Evolutionary conservation across 2,888 invertebrate species (phyloP).

Genomic region (Philereme transversata): DNA sequence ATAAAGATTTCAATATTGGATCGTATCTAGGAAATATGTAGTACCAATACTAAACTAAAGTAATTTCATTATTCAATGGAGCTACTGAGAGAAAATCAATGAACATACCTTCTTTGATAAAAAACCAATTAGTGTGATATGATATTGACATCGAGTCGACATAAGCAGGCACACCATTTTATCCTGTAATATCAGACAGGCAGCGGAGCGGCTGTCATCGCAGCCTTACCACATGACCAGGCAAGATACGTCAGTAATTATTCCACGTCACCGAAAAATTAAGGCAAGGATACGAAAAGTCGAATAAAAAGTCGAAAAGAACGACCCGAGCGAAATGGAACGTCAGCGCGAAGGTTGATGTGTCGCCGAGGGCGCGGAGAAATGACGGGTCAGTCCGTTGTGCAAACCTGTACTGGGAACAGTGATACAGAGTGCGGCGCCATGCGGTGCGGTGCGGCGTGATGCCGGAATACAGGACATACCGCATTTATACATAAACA

Average conservation of each 20-base stretch:
- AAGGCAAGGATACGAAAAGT: conserved; percentile 70
- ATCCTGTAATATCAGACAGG: conserved; percentile 56
- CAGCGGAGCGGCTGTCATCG: conserved; percentile 62
- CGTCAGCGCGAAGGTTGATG: conserved; percentile 65
- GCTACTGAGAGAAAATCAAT: no score
- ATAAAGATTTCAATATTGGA: not conserved
- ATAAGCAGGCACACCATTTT: conserved; percentile 19
- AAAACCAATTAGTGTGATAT: conserved; percentile 11
- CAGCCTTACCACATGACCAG: conserved; percentile 60
- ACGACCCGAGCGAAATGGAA: conserved; percentile 66
- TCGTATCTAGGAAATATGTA: no score
- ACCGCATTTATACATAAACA: no score
- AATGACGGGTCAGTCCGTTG: conserved; percentile 61
- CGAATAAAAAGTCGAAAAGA: conserved; percentile 62
- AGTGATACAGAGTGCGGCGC: conserved; percentile 17
- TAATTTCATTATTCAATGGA: no score
- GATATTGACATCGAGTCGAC: conserved; percentile 10
- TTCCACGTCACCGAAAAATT: conserved; percentile 75
- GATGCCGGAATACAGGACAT: not conserved
- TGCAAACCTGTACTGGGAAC: conserved; percentile 57
- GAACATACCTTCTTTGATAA: no score
- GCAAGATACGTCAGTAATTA: conserved; percentile 68
- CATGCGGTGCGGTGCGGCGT: conserved; percentile 1
- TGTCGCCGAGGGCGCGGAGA: conserved; percentile 64
- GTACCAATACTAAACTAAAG: no score